Evolutionary conservation across 2,888 invertebrate species (phyloP), one percentile per base, ranked within the genome.

Genomic region (Leptopilina syphax): DNA sequence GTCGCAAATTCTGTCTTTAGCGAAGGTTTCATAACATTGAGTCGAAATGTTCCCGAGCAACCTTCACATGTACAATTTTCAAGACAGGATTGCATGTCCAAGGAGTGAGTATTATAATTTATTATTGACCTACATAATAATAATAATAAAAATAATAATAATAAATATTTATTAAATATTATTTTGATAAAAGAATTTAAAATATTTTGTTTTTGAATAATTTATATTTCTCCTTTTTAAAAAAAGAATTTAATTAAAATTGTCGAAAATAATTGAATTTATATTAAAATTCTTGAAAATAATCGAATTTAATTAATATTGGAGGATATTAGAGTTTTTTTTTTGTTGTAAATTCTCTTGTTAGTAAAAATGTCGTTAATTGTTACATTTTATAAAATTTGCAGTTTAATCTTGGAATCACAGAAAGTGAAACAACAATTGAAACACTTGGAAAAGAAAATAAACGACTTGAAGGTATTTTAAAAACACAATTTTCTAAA

Each of bases 351-450:
- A 76, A 54, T n/a, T 34, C 34, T 34, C 34, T 68, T n/a, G 3
- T 60, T 34, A 34, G 3, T 34, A 34, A 3, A 34, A 34, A 34
- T 34, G 4, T 34, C 34, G 34, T 73, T 79, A 82, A 27, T 81
- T 77, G 57, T 7, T n/a, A 47, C 68, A 24, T 68, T 50, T 50
- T 68, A 1, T 50, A 68, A 68, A n/a, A 60, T n/a, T 89, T 89
- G 50, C 83, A 93, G 92, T 80, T 89, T 94, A 73, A 90, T 94
- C 54, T 93, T 93, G 24, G 94, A 95, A 88, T 94, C 94, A 47
- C 94, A 94, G 83, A 93, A 93, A 83, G 94, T 94, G 73, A 94
- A 94, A 86, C 92, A 93, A 81, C 94, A 95, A 87, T 88, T 95
- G 70, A 93, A 93, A 77, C 93, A 93, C 86, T 91, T 95, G 80